phyloP scores from a whole-genome alignment of 2,888 invertebrate genomes.

The Chromoteleia sp. region DNA sequence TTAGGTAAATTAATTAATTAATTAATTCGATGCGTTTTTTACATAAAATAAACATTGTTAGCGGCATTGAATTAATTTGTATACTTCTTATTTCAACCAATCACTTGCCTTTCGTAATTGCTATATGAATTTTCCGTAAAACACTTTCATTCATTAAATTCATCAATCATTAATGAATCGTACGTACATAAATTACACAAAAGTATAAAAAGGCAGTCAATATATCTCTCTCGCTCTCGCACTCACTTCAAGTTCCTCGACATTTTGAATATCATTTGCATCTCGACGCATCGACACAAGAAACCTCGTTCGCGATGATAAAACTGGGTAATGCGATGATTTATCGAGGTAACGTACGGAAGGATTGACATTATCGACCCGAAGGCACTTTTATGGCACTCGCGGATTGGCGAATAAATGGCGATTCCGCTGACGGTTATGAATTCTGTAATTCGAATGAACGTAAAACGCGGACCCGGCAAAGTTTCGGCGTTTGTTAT shows the following conservation, averaged over 20 bases:
- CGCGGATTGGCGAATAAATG: conserved; percentile 39
- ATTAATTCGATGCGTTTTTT: no score
- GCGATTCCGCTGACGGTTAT: conserved; percentile 31
- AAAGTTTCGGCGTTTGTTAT: conserved; percentile 40
- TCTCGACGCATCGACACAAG: not conserved
- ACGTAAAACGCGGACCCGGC: not conserved
- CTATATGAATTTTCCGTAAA: no score
- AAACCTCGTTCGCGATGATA: conserved; percentile 1
- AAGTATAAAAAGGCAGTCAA: no score
- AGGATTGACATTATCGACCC: conserved; percentile 35
- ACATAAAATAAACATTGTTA: no score
- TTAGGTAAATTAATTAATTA: no score
- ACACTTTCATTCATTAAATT: no score
- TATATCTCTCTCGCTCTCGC: no score
- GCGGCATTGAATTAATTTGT: no score
- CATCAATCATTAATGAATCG: no score
- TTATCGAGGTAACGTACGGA: conserved; percentile 10
- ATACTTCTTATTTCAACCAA: no score
- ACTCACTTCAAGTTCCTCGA: not conserved
- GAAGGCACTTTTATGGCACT: conserved; percentile 32
- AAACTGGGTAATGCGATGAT: conserved; percentile 24
- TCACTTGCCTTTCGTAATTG: no score
- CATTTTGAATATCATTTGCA: conserved; percentile 1
- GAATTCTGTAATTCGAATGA: conserved; percentile 52
- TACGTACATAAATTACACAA: no score